Evolutionary conservation across 2,113 vertebrate species (phyloP), one percentile per base, ranked within the genome.

Genomic region (Antennarius striatus): DNA sequence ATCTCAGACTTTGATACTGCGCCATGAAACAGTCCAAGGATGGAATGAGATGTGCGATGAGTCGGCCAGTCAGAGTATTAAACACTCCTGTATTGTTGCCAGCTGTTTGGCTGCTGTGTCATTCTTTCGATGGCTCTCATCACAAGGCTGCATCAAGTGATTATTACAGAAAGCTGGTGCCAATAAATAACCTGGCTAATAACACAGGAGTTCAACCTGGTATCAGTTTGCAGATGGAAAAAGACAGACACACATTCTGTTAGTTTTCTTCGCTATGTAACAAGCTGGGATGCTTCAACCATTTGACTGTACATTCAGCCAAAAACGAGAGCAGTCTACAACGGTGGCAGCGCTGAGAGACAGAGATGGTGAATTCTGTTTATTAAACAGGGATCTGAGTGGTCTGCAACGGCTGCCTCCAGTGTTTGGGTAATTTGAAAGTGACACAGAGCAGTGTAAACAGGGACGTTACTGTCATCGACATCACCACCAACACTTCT

Each of bases 1-100:
- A 88, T 84, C 86, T 77, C 52, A 63, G 43, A 75, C 47, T 69
- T 79, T 64, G 72, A 39, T 70, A 56, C 52, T 45, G 29, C 68
- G 48, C 32, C 79, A 86, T 55, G 77, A 85, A 80, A 75, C 14
- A 39, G 51, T 49, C 49, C 54, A 54, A 68, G 54, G 68, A 69
- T 66, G 32, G 53, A 67, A 81, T 76, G 56, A 73, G 68, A 76
- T 63, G 61, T 68, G 66, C 71, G 71, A 84, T n/a, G 8, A 71
- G 56, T 60, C 29, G 13, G 42, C 47, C 39, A 36, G 62, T 71
- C 13, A 39, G 36, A 66, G 57, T 28, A 80, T 72, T 77, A 71
- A 69, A 76, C n/a, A 49, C 3, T 12, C 52, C 32, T 63, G 50
- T 17, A 63, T 57, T 58, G 58, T 42, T 63, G 28, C n/a, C 50